Base-by-base conservation (phyloP, 2,888 invertebrate genomes). In the Apoda limacodes region DNA sequence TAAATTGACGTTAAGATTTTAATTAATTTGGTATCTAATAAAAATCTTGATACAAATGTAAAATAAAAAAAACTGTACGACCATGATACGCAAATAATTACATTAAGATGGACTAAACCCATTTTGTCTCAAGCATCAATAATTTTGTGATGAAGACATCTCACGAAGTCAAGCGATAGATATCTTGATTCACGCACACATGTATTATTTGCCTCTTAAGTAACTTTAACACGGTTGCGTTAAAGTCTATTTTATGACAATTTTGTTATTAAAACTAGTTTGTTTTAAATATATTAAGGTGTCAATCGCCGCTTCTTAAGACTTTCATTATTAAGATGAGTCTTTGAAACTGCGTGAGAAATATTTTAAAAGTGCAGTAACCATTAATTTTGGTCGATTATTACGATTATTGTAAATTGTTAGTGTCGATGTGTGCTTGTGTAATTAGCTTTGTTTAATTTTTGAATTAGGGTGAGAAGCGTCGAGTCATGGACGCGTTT, bases 231-330 rank as follows among this genome's bases (percentile, higher is more conserved):
- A 0, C 1, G 2, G 5, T 23, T 0, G 0, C 0, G 1, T 30
- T 53, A 66, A 35, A 34, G 40, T 26, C 22, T 5, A 45, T 34
- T 50, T 44, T 58, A 2, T 13, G 1, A n/a, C 32, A 32, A 9
- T 9, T 6, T n/a, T 4, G 29, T 6, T 11, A 9, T 14, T 17
- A 21, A 29, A 5, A 22, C 38, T 42, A 35, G 17, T 41, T 52
- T 46, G 62, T 55, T 33, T 43, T 46, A 44, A 43, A 53, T 59
- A 60, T 65, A 70, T 69, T 72, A 72, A 76, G 56, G 70, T 71
- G 74, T 75, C 75, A 71, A 74, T 64, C 66, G 71, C 71, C 57
- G 69, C 70, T 72, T 65, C 65, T 60, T 52, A 59, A 39, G n/a
- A n/a, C n/a, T n/a, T n/a, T n/a, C n/a, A n/a, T n/a, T n/a, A n/a